These are phyloP conservation scores for Mythimna lalbum DNA, from an alignment of 2,888 invertebrate genomes.

Conservation along the genomic window DNA sequence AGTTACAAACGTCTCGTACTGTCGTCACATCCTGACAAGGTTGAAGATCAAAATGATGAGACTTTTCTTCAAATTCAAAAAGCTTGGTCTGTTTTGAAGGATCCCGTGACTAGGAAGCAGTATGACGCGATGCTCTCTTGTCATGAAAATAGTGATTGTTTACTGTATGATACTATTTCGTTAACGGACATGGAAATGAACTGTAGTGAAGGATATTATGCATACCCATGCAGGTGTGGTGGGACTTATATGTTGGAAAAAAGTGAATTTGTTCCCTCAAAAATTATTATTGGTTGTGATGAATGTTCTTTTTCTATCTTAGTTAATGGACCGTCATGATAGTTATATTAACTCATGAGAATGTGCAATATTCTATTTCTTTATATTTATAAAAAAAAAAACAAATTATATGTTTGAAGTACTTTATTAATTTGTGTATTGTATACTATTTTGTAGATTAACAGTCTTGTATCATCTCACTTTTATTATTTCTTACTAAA, in stretches of 20 bases:
- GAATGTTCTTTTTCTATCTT: conserved; percentile 94
- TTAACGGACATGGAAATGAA: conserved; percentile 86
- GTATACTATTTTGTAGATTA: no score
- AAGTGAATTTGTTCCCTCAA: conserved; percentile 61
- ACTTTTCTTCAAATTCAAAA: conserved; percentile 89
- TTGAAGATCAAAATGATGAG: conserved; percentile 66
- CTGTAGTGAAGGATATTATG: conserved; percentile 76
- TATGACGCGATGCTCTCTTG: conserved; percentile 92
- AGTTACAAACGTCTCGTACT: conserved; percentile 91
- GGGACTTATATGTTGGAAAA: conserved; percentile 88
- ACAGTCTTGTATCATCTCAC: no score
- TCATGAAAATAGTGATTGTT: conserved; percentile 89
- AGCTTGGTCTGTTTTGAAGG: conserved; percentile 93
- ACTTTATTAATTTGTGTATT: no score
- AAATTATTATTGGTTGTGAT: conserved; percentile 91
- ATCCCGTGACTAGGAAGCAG: conserved; percentile 90
- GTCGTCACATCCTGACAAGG: conserved; percentile 92
- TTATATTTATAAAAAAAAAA: no score
- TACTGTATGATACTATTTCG: conserved; percentile 91
- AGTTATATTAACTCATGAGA: conserved; percentile 22
- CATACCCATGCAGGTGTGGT: conserved; percentile 93
- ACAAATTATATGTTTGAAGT: no score
- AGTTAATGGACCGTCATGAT: conserved; percentile 77
- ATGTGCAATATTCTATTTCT: neutral
- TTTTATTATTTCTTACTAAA: no score